phyloP scores from a whole-genome alignment of 2,888 invertebrate genomes.

The Acronicta psi region DNA sequence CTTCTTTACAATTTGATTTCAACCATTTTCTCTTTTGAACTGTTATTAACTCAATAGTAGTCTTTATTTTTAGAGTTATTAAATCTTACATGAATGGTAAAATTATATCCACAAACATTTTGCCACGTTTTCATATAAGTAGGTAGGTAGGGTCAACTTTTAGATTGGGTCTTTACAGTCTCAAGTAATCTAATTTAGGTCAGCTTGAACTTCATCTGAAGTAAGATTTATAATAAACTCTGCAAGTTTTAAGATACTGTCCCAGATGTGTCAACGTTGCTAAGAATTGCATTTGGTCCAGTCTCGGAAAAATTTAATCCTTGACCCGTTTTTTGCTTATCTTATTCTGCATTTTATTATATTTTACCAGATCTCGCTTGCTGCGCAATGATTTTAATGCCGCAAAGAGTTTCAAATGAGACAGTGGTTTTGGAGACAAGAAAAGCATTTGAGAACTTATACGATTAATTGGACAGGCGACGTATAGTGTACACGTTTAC shows the following conservation, averaged over 20 bases:
- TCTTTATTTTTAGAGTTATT: too few species aligned
- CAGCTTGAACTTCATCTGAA: background rate
- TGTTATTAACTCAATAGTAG: too few species aligned
- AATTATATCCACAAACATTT: too few species aligned
- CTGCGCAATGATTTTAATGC: slow-evolving; percentile 14
- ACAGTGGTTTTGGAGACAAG: background rate
- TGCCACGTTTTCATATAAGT: too few species aligned
- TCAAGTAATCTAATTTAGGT: background rate
- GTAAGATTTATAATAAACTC: background rate
- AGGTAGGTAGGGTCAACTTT: too few species aligned
- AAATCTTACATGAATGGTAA: too few species aligned
- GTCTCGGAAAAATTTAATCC: background rate
- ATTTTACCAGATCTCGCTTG: background rate
- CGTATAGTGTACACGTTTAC: background rate
- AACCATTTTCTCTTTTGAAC: too few species aligned
- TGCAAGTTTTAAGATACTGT: background rate
- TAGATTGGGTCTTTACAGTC: too few species aligned
- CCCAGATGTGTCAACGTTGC: background rate
- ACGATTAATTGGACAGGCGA: too few species aligned
- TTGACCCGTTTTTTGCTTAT: slow-evolving; percentile 6
- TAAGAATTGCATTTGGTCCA: background rate
- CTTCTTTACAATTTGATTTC: too few species aligned
- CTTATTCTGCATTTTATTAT: slow-evolving; percentile 6
- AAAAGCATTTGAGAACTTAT: too few species aligned
- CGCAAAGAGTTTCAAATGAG: background rate